Evolutionary conservation across 2,888 invertebrate species (phyloP), one percentile per base, ranked within the genome.

Genomic region (Eupithecia tripunctaria): DNA sequence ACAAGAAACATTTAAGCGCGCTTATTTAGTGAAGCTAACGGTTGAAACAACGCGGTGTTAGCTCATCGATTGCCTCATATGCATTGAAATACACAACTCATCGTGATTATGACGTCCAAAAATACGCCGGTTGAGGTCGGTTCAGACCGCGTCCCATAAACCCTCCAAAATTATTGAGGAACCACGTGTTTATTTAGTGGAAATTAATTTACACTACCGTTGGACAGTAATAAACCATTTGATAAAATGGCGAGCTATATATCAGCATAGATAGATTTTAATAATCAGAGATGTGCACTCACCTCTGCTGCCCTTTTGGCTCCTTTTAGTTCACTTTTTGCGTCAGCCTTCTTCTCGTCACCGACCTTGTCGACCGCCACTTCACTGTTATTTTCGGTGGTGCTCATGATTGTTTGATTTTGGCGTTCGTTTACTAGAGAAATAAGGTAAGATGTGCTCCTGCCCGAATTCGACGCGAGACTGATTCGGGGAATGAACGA

Each of bases 231-330:
- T 80, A 67, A 21, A 3, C 36, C 86, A 89, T 90, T 90, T 89
- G 87, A 91, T 93, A 94, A 94, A 94, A 95, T 95, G 94, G 94
- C 95, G 94, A 93, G 92, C 88, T 90, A 91, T 91, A n/a, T 90
- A 88, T n/a, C n/a, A n/a, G n/a, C n/a, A n/a, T n/a, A n/a, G n/a
- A 86, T 90, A 85, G 91, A 91, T 90, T 91, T 89, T 88, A 86
- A 76, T 86, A 86, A 76, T 86, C 85, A 88, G 88, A 93, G 92
- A 93, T 94, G 94, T 94, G 90, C 88, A 96, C 97, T 96, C 94
- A 97, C 97, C 96, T 97, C 97, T 87, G 97, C 97, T 95, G 97
- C 96, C 95, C 97, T 96, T 95, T 97, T 97, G 90, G 97, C 97
- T 94, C 97, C 97, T 95, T 97, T 97, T 89, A 97, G 95, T 90